Evolutionary conservation across 2,888 invertebrate genomes (phyloP), one percentile per base, ranked within the genome.

Genomic region (Octodonta nipae): DNA sequence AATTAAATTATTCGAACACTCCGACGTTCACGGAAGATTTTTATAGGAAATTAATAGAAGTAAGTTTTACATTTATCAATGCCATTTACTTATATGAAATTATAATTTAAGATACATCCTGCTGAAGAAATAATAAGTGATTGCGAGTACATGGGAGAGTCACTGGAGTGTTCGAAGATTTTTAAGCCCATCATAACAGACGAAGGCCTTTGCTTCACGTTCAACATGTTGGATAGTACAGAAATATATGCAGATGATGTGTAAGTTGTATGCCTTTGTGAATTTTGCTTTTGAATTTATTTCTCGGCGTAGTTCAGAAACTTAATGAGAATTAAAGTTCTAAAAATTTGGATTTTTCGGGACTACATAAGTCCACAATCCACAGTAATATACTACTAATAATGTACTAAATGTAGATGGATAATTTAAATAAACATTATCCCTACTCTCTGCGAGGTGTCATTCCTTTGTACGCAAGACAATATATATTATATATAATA

Each of bases 201-300:
- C 44, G 78, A 79, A 51, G 80, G 80, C 0, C 59, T 75, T 2
- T 81, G 80, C 46, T 76, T 72, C 40, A 75, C 77, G 2, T 79
- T 78, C 46, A 81, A 80, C 46, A 71, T 73, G 32, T 51, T 79
- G 29, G 67, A 68, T 28, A 63, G 68, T 2, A 60, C 65, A 0
- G 71, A 76, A 41, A 58, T 78, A 13, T 74, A 71, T 41, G 63
- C 68, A 32, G 45, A 62, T 15, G 63, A 70, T 30, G 66, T 67
- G 72, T 71, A 56, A 54, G 55, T 43, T n/a, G n/a, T n/a, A n/a
- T n/a, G n/a, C n/a, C n/a, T n/a, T n/a, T 31, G 35, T 38, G 15
- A 35, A 33, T 38, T 4, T 4, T 22, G 7, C 16, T 30, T 6
- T 16, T 17, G 7, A 17, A 13, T 17, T 10, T 30, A 10, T 6